A percentile compares a stretch with the other conserved stretches of the same genome.
Conservation (phyloP, 1,140 invertebrate genomes). For the Hycleus phaleratus region DNA sequence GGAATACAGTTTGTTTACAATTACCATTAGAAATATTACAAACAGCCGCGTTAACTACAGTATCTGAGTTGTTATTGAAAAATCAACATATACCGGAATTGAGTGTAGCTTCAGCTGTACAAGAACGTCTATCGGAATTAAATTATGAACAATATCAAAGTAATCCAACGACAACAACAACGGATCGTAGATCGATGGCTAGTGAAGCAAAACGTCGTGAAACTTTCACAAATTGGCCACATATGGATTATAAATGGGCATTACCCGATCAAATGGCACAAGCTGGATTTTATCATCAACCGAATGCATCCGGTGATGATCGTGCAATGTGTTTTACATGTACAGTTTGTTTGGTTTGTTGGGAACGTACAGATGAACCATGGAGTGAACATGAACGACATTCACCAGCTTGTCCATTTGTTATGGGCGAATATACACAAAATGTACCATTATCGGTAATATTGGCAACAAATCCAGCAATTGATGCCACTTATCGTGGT, state of each 20-base stretch:
- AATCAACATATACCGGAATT: constrained; percentile 76
- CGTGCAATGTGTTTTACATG: constrained; percentile 93
- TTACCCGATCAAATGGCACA: constrained; percentile 92
- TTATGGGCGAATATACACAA: constrained; percentile 89
- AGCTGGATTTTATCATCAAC: constrained; percentile 92
- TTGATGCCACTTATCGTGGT: constrained; percentile 38
- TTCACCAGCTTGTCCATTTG: constrained; percentile 86
- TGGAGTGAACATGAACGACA: constrained; percentile 94
- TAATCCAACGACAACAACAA: constrained; percentile 47
- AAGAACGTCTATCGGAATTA: constrained; percentile 75
- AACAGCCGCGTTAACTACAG: constrained; percentile 66
- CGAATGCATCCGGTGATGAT: constrained; percentile 80
- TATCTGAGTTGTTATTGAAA: constrained; percentile 72
- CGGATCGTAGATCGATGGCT: constrained; percentile 72
- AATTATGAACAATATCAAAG: constrained; percentile 50
- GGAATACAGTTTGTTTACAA: constrained; percentile 81
- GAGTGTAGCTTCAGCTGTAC: constrained; percentile 79
- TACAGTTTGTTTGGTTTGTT: constrained; percentile 85
- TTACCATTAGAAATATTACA: constrained; percentile 70
- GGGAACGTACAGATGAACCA: constrained; percentile 93
- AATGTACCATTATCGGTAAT: constrained; percentile 89
- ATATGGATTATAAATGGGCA: constrained; percentile 96
- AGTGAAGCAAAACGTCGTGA: constrained; percentile 82
- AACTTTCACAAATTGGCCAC: constrained; percentile 89
- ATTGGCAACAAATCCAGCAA: constrained; percentile 78